A percentile compares a stretch with the other conserved stretches of the same genome.
Evolutionary conservation across 2,113 vertebrate genomes (phyloP).

Genomic region (Rallus limicola): DNA sequence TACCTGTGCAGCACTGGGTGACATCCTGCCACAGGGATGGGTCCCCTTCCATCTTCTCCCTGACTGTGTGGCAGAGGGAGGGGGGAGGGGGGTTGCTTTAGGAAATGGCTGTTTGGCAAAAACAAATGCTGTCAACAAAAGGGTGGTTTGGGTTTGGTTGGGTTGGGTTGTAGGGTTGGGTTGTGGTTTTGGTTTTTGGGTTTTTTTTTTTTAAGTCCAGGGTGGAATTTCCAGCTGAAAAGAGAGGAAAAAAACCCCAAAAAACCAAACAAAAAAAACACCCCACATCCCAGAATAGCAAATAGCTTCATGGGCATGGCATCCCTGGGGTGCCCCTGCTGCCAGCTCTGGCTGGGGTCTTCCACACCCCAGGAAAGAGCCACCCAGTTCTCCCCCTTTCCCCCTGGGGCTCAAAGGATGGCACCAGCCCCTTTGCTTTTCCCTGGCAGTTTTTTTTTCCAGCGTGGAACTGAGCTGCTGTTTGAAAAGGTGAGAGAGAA

Average conservation of each 20-base stretch:
- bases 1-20: neutral
- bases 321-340: neutral
- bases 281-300: constrained; percentile 3
- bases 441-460: neutral
- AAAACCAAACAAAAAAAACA: no score
- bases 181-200: no score
- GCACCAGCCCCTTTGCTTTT: neutral
- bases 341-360: neutral
- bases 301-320: neutral
- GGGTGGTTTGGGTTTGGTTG: neutral
- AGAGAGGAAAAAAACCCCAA: neutral
- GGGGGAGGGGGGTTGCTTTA: neutral
- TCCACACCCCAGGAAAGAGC: neutral
- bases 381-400: neutral
- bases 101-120: neutral
- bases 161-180: no score
- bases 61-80: no score
- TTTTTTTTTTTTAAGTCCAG: neutral
- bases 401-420: neutral
- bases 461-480: neutral
- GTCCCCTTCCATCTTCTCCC: no score
- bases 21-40: accelerated
- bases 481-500: neutral
- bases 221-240: neutral
- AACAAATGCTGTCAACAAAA: neutral